Evolutionary conservation across 1,140 invertebrate species (phyloP).

Genomic region (Drosophila pachea): DNA sequence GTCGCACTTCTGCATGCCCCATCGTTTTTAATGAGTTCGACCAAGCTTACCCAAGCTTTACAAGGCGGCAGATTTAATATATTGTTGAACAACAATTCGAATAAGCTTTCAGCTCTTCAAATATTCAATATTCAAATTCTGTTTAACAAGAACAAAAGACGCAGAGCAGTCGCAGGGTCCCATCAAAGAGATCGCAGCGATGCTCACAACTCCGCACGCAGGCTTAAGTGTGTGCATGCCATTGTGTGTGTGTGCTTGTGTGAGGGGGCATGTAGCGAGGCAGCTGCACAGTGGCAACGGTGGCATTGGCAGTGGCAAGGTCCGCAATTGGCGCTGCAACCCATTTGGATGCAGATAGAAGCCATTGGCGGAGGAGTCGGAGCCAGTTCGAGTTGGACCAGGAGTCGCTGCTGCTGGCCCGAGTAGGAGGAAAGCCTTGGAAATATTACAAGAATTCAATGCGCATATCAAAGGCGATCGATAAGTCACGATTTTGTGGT

Average conservation of each 20-base stretch:
- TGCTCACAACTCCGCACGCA: slow-evolving; percentile 1
- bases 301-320: slow-evolving; percentile 59
- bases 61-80: too few species aligned
- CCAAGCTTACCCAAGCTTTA: not conserved
- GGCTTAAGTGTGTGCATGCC: slow-evolving; percentile 5
- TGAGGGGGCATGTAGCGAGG: slow-evolving; percentile 41
- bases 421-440: slow-evolving; percentile 13
- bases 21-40: slow-evolving; percentile 49
- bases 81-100: not conserved
- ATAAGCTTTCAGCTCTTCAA: slow-evolving; percentile 7
- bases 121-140: slow-evolving; percentile 48
- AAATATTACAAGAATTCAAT: slow-evolving; percentile 76
- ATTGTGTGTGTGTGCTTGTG: slow-evolving; percentile 25
- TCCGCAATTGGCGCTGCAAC: slow-evolving; percentile 54
- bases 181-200: slow-evolving; percentile 45
- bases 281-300: slow-evolving; percentile 61
- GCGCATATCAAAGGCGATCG: slow-evolving; percentile 74
- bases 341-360: slow-evolving; percentile 19
- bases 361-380: slow-evolving; percentile 16
- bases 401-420: not conserved
- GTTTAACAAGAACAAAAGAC: slow-evolving; percentile 34
- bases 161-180: slow-evolving; percentile 29
- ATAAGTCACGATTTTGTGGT: slow-evolving; percentile 71
- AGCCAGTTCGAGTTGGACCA: not conserved
- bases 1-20: slow-evolving; percentile 44